Conservation (phyloP, 2,797 vertebrate species). For the Pseudocheirus occidentalis region DNA sequence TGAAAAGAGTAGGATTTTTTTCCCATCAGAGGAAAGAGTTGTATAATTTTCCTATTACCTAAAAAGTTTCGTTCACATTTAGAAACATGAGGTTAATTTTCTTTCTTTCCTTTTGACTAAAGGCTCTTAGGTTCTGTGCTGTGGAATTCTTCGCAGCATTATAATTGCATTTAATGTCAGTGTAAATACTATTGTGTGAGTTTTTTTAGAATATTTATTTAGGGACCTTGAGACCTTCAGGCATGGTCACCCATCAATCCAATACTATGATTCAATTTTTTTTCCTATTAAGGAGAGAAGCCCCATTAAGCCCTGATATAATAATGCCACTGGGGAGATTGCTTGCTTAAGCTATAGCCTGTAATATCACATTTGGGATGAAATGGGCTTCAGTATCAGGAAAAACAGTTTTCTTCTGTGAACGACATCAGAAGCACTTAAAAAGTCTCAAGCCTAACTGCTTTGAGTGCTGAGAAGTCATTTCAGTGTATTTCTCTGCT, state of each 20-base stretch:
- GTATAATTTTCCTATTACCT: neutral
- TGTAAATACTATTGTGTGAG: conserved; percentile 13
- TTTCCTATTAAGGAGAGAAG: conserved; percentile 9
- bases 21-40: conserved; percentile 33
- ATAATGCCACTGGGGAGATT: neutral
- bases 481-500: conserved; percentile 18
- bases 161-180: conserved; percentile 48
- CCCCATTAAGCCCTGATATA: neutral
- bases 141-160: conserved; percentile 39
- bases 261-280: conserved; percentile 30
- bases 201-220: conserved; percentile 5
- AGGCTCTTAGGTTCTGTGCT: conserved; percentile 10
- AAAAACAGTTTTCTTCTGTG: neutral
- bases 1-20: conserved; percentile 61
- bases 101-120: conserved; percentile 32
- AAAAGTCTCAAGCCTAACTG: neutral
- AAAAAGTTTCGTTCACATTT: conserved; percentile 21
- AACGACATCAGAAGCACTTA: neutral
- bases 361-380: neutral
- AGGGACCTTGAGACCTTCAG: conserved; percentile 17
- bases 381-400: fast-evolving
- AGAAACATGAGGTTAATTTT: conserved; percentile 41
- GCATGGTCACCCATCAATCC: neutral
- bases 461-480: neutral
- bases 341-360: neutral